phyloP scores from a whole-genome alignment of 2,797 vertebrate genomes.

The Eurystomus glaucurus region DNA sequence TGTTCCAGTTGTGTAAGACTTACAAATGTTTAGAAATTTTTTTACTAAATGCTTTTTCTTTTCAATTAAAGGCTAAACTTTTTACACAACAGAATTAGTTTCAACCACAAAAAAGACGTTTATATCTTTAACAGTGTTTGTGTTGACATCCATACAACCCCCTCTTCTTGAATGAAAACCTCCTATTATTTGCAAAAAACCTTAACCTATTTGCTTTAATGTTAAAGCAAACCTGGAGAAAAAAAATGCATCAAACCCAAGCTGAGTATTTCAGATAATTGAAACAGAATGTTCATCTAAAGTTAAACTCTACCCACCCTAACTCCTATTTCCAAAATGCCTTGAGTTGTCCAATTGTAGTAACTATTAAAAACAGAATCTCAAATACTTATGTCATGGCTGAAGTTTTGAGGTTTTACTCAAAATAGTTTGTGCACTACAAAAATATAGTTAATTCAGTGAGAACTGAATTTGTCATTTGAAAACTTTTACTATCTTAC shows the following conservation, averaged over 20 bases:
- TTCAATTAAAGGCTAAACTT: neutral
- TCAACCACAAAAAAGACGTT: neutral
- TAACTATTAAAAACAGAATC: neutral
- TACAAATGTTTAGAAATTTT: neutral
- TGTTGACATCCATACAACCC: neutral
- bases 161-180: neutral
- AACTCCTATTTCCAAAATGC: neutral
- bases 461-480: neutral
- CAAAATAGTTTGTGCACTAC: neutral
- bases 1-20: neutral
- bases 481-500: neutral
- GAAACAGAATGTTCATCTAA: neutral
- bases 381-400: neutral
- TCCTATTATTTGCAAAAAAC: neutral
- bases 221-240: neutral
- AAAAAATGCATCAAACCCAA: neutral
- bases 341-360: neutral
- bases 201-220: accelerated
- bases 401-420: neutral
- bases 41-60: neutral
- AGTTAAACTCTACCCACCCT: neutral
- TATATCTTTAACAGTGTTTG: neutral
- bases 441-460: neutral
- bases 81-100: neutral
- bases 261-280: neutral